Percentiles rank a stretch among this genome's conserved stretches.
phyloP scores from a whole-genome alignment of 2,888 invertebrate species.

The Chymomyza fuscimana region DNA sequence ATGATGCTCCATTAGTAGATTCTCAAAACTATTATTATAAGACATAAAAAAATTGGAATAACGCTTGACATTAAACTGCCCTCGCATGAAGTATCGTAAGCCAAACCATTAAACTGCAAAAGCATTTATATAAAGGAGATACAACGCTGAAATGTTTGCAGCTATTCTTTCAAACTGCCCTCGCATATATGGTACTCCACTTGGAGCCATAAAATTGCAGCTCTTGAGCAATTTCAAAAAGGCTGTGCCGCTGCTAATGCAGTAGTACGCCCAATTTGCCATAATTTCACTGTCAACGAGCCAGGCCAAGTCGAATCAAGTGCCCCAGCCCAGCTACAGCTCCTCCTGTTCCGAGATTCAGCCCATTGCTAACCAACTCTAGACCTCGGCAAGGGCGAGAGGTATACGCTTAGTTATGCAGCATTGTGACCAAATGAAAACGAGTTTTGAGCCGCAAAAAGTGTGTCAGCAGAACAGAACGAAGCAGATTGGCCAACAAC shows the following conservation, averaged over 20 bases:
- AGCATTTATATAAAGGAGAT: too few species aligned
- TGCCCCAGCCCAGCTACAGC: constrained; percentile 4
- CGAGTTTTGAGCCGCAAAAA: constrained; percentile 63
- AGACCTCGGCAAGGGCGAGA: constrained; percentile 54
- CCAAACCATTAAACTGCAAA: too few species aligned
- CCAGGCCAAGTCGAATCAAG: neutral
- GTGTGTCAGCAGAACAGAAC: constrained; percentile 74
- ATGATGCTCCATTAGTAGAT: too few species aligned
- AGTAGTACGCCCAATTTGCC: constrained; percentile 56
- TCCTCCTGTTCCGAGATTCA: neutral
- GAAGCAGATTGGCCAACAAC: constrained; percentile 33
- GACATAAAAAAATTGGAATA: too few species aligned
- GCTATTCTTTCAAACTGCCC: constrained; percentile 13
- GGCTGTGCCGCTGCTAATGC: constrained; percentile 16
- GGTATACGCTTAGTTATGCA: constrained; percentile 32
- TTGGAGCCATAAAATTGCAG: constrained; percentile 33
- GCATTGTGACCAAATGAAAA: constrained; percentile 61
- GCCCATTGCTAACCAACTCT: neutral
- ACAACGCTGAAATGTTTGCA: too few species aligned
- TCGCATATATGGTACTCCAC: constrained; percentile 40
- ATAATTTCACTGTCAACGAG: constrained; percentile 77
- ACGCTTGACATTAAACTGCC: too few species aligned
- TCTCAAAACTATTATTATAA: too few species aligned
- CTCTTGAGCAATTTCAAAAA: constrained; percentile 13
- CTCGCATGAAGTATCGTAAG: too few species aligned